Evolutionary conservation across 2,797 vertebrate species (phyloP).

Genomic region (Selene dorsalis): DNA sequence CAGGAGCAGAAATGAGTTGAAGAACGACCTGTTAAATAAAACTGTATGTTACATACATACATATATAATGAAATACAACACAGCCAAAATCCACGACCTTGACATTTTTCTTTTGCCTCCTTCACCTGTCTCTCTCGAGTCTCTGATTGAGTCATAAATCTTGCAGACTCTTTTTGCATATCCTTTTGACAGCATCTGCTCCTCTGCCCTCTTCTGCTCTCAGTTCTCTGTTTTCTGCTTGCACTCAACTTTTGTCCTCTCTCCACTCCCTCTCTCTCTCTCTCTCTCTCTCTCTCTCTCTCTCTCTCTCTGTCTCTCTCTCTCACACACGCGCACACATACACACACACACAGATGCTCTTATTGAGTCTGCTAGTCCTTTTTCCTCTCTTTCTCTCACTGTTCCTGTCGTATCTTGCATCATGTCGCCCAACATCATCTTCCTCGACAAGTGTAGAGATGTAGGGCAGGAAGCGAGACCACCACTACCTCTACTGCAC

Average conservation of each 20-base stretch:
- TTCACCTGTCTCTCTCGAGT: conserved; percentile 24
- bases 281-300: neutral
- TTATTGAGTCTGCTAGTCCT: conserved; percentile 1
- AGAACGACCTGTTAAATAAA: neutral
- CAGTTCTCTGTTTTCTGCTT: neutral
- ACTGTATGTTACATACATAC: too few relatives aligned
- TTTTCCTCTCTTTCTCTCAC: neutral
- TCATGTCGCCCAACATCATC: neutral
- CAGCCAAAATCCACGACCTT: neutral
- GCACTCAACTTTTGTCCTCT: neutral
- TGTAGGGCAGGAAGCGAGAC: conserved; percentile 54
- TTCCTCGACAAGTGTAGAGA: conserved; percentile 13
- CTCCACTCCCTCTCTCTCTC: neutral
- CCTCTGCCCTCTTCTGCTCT: neutral
- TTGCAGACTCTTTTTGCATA: neutral
- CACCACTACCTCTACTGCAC: neutral
- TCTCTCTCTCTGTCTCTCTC: neutral
- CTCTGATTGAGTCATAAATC: conserved; percentile 43
- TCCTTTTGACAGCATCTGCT: neutral
- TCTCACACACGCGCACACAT: neutral
- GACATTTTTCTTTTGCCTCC: conserved; percentile 1
- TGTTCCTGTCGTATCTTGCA: neutral
- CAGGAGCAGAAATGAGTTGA: neutral
- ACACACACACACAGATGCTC: conserved; percentile 1
- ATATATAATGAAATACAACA: neutral